These are phyloP conservation scores for Oreohelix idahoensis DNA, from an alignment of 1,140 invertebrate species.

Conservation along the genomic window DNA sequence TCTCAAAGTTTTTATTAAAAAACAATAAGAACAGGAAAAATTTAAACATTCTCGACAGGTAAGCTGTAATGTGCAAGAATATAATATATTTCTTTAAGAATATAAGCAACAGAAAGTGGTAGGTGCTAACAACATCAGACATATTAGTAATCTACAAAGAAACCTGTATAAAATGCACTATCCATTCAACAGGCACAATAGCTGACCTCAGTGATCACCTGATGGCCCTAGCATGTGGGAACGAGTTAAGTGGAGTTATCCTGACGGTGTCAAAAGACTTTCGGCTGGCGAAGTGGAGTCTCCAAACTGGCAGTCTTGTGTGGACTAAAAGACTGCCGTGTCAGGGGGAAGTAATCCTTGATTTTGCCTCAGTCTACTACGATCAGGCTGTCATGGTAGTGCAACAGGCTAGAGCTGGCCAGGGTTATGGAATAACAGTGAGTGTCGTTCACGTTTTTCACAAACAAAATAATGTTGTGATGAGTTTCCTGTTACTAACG, in stretches of 20 bases:
- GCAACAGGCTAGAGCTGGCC: neutral
- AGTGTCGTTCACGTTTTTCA: no score
- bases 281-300: conserved; percentile 17
- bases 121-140: no score
- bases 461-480: no score
- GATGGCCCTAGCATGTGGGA: neutral
- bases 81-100: no score
- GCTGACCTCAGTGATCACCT: neutral
- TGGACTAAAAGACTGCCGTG: conserved; percentile 5
- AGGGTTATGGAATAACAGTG: neutral
- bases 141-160: no score
- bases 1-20: no score
- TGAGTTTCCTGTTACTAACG: no score
- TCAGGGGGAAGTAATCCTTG: neutral
- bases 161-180: neutral
- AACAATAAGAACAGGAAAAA: no score
- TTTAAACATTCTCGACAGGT: no score
- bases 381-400: conserved; percentile 30
- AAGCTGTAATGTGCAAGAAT: no score
- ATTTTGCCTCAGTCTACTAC: conserved; percentile 15
- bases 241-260: conserved; percentile 13
- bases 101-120: no score
- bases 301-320: conserved; percentile 6
- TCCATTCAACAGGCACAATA: conserved; percentile 2
- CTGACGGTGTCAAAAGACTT: conserved; percentile 28